Evolutionary conservation across 2,797 vertebrate species (phyloP).

Genomic region (Bryconaethiops microstoma): DNA sequence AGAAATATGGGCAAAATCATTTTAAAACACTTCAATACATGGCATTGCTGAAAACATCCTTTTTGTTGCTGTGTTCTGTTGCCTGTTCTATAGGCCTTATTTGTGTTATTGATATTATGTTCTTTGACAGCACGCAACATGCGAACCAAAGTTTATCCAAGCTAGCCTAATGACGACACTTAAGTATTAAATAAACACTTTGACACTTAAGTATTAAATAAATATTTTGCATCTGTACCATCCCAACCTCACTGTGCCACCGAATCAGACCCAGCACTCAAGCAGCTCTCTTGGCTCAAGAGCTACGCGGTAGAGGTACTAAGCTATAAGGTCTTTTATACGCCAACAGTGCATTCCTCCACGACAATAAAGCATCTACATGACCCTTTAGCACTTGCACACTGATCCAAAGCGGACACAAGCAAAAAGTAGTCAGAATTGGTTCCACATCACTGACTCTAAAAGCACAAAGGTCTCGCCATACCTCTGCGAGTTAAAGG

Average conservation of each 20-base stretch:
- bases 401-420: constrained; percentile 39
- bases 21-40: too few relatives aligned
- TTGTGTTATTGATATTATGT: too few relatives aligned
- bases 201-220: too few relatives aligned
- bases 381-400: neutral
- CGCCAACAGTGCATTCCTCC: neutral
- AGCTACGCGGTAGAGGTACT: neutral
- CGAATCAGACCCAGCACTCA: neutral
- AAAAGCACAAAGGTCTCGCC: constrained; percentile 36
- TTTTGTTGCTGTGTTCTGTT: too few relatives aligned
- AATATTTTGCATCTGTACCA: neutral
- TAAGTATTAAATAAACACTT: too few relatives aligned
- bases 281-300: neutral
- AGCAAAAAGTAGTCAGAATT: constrained; percentile 35
- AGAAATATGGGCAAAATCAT: too few relatives aligned
- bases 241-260: neutral
- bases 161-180: too few relatives aligned
- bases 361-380: neutral
- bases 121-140: too few relatives aligned
- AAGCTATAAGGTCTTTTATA: neutral
- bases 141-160: too few relatives aligned
- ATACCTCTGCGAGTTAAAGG: constrained; percentile 45
- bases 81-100: too few relatives aligned
- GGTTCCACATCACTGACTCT: constrained; percentile 56
- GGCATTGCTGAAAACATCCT: too few relatives aligned